Percentiles rank a stretch among this genome's conserved stretches.
Conservation (phyloP, 2,797 vertebrate genomes). For the Pantherophis vulpinus region DNA sequence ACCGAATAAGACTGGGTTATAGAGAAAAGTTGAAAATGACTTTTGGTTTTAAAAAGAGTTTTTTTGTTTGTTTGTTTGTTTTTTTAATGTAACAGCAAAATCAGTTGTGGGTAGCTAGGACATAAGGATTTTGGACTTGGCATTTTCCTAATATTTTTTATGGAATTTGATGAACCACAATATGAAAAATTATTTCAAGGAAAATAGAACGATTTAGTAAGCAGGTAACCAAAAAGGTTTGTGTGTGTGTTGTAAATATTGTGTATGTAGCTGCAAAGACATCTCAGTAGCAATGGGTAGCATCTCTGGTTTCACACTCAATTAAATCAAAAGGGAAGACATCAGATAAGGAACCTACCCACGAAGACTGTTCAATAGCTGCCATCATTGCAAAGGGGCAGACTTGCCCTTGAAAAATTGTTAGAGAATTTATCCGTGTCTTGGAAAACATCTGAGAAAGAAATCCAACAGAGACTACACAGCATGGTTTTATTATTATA, state of each 20-base stretch:
- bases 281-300: not conserved
- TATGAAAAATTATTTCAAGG: not conserved
- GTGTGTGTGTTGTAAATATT: not conserved
- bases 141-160: not conserved
- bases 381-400: not conserved
- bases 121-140: not conserved
- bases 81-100: not conserved
- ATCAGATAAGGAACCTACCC: not conserved
- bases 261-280: not conserved
- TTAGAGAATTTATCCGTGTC: not conserved
- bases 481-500: not conserved
- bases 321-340: not conserved
- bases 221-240: not conserved
- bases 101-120: not conserved
- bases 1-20: slow-evolving; percentile 30
- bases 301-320: not conserved
- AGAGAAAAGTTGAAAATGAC: not conserved
- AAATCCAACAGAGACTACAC: not conserved
- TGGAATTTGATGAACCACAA: not conserved
- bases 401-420: not conserved
- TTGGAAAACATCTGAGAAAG: not conserved
- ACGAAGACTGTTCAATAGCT: not conserved
- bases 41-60: not conserved
- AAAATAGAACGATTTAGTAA: not conserved
- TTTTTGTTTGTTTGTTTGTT: too few species aligned